Evolutionary conservation across 2,113 vertebrate genomes (phyloP).

Genomic region (Cyphomyrus discorhynchus): DNA sequence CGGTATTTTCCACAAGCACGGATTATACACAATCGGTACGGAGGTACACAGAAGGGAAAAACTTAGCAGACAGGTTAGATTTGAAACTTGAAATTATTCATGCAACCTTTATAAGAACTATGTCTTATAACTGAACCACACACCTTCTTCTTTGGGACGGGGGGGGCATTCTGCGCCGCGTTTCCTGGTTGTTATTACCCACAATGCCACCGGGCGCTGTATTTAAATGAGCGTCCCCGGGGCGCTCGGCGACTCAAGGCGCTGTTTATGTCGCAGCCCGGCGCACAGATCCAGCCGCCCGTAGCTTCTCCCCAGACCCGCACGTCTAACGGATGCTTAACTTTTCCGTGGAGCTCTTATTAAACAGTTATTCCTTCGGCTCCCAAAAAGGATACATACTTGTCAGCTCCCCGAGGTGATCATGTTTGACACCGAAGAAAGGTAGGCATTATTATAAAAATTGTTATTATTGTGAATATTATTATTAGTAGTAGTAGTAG

Average conservation of each 20-base stretch:
- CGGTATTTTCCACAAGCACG: not conserved
- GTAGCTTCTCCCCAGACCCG: not conserved
- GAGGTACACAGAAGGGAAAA: not conserved
- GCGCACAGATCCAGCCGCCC: not conserved
- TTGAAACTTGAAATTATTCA: not conserved
- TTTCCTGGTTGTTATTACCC: conserved; percentile 41
- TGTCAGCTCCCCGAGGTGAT: conserved; percentile 34
- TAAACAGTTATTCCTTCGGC: conserved; percentile 45
- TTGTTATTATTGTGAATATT: not conserved
- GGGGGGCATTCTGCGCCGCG: not conserved
- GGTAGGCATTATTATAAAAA: conserved; percentile 49
- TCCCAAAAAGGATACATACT: conserved; percentile 37
- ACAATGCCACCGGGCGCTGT: conserved; percentile 22
- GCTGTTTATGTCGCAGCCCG: not conserved
- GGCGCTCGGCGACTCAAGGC: not conserved
- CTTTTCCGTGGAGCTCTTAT: conserved; percentile 45
- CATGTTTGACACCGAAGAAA: conserved; percentile 63
- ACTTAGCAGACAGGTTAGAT: not conserved
- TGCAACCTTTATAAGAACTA: not conserved
- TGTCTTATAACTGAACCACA: not conserved
- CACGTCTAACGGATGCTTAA: conserved; percentile 32
- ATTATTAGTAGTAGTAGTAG: not conserved
- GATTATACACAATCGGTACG: not conserved
- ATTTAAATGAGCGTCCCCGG: conserved; percentile 34
- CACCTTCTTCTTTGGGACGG: not conserved